Conservation (phyloP, 1,140 invertebrate species). For the Reticulitermes speratus region DNA sequence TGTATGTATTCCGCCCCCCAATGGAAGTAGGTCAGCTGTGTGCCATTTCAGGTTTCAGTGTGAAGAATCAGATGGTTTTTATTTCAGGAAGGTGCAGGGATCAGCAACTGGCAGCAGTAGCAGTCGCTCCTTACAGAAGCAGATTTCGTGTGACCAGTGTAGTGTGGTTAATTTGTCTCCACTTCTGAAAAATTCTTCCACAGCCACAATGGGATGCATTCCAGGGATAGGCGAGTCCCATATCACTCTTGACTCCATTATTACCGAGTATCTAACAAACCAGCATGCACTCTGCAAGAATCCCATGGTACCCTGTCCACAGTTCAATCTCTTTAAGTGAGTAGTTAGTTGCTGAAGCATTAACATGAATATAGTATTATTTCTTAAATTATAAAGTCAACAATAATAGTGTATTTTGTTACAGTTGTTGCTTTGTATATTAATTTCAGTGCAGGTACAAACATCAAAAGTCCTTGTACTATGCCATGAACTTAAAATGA, state of each 20-base stretch:
- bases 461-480: no score
- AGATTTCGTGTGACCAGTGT: conserved; percentile 47
- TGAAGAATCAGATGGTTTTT: conserved; percentile 23
- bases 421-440: no score
- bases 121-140: conserved; percentile 66
- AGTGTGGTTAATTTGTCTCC: conserved; percentile 19
- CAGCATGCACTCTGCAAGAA: conserved; percentile 93
- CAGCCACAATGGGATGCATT: conserved; percentile 40
- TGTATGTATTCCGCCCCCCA: no score
- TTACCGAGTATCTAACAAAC: conserved; percentile 93
- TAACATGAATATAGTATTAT: conserved; percentile 21
- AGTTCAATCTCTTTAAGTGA: conserved; percentile 83
- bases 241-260: conserved; percentile 85
- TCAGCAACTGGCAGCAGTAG: background rate
- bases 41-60: no score
- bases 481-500: no score
- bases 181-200: conserved; percentile 23
- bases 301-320: conserved; percentile 86
- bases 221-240: conserved; percentile 45
- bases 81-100: conserved; percentile 8
- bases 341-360: conserved; percentile 40
- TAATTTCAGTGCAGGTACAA: no score
- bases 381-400: conserved; percentile 9
- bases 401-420: no score
- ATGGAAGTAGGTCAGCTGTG: no score